Conservation (phyloP, 2,797 vertebrate genomes). For the Nannoperca obscura region DNA sequence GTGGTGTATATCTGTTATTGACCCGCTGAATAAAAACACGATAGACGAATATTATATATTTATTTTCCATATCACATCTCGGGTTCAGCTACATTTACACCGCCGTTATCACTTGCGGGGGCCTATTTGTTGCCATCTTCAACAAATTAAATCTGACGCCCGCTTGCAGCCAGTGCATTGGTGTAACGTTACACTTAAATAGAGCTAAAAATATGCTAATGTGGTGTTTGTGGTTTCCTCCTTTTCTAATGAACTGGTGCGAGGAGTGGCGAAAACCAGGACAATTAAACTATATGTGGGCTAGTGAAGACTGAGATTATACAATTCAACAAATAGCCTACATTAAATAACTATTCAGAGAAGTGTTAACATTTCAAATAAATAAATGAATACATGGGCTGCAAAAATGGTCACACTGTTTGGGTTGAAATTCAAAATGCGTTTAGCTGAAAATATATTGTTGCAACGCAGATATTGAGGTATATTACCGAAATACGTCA, state of each 20-base stretch:
- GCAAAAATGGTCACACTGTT: too few species aligned
- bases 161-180: conserved; percentile 25
- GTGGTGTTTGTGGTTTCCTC: conserved; percentile 48
- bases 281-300: neutral
- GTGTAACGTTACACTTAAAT: conserved; percentile 63
- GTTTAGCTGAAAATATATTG: neutral
- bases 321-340: neutral
- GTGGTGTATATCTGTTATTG: neutral
- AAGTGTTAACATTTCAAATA: accelerated
- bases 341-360: neutral
- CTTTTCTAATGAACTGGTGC: conserved; percentile 49
- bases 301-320: neutral
- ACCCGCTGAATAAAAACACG: neutral
- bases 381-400: neutral
- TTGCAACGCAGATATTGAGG: neutral
- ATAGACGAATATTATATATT: neutral
- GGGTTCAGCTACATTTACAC: conserved; percentile 28
- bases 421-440: neutral
- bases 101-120: conserved; percentile 56
- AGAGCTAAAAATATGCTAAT: conserved; percentile 40
- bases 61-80: neutral
- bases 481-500: neutral
- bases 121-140: conserved; percentile 47
- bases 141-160: conserved; percentile 61
- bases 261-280: neutral